Percentiles rank a stretch among this genome's conserved stretches.
These are phyloP conservation scores for Podocnemis expansa DNA, from an alignment of 2,113 vertebrate species.

Conservation along the genomic window DNA sequence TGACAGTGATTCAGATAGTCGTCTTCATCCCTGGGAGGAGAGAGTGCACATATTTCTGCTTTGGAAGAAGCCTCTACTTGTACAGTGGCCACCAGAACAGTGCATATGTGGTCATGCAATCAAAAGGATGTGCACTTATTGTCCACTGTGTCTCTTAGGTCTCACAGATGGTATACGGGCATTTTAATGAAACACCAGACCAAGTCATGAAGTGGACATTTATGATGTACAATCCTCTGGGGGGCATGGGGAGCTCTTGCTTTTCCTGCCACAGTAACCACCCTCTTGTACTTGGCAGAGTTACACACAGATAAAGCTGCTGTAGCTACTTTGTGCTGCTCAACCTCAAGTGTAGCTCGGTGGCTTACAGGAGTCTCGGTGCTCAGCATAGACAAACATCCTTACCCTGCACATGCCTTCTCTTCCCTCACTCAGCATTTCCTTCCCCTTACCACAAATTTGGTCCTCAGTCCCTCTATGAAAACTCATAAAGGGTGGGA, in stretches of 20 bases:
- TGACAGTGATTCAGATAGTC: neutral
- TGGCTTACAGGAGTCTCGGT: neutral
- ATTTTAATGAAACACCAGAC: neutral
- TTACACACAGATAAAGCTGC: neutral
- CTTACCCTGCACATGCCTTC: neutral
- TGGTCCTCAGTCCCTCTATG: neutral
- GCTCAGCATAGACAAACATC: neutral
- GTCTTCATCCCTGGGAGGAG: fast-evolving
- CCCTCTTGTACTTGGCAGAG: neutral
- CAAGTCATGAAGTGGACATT: neutral
- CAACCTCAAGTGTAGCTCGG: neutral
- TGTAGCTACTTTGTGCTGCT: fast-evolving
- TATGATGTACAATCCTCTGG: neutral
- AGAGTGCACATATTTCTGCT: neutral
- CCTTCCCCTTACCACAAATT: neutral
- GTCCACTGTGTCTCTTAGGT: neutral
- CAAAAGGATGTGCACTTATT: neutral
- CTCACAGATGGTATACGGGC: neutral
- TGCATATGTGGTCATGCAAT: fast-evolving
- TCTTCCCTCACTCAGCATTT: neutral
- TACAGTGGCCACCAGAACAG: neutral
- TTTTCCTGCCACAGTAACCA: fast-evolving
- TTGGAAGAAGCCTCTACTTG: neutral
- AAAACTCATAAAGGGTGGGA: fast-evolving
- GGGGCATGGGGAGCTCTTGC: neutral